Evolutionary conservation across 2,113 vertebrate genomes (phyloP).

Genomic region (Pterocles orientalis): DNA sequence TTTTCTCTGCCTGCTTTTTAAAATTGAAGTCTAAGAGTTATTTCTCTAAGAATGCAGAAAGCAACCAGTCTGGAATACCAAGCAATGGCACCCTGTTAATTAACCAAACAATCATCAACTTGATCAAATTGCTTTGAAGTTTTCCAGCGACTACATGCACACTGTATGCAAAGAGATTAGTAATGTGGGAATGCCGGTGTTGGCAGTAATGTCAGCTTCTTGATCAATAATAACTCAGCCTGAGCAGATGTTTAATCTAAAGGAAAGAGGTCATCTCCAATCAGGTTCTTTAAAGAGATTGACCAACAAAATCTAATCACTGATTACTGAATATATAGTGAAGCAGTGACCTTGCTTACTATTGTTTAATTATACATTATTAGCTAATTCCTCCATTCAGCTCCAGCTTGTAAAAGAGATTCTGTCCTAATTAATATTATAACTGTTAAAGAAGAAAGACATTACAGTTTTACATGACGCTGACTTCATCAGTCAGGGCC

Average conservation of each 20-base stretch:
- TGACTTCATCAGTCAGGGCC: not conserved
- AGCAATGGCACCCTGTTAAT: conserved; percentile 57
- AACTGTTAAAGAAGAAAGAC: not conserved
- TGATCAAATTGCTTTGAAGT: conserved; percentile 53
- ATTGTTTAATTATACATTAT: conserved; percentile 59
- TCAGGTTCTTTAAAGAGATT: conserved; percentile 68
- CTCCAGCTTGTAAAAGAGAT: conserved; percentile 2
- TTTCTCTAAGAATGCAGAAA: not conserved
- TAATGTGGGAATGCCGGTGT: conserved; percentile 19
- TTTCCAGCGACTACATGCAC: conserved; percentile 22
- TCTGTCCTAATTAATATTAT: conserved; percentile 14
- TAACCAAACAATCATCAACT: conserved; percentile 46
- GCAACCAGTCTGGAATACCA: conserved; percentile 5
- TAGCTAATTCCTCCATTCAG: conserved; percentile 56
- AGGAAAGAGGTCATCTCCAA: conserved; percentile 74
- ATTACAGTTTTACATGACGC: not conserved
- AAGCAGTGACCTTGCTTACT: conserved; percentile 52
- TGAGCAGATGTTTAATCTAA: conserved; percentile 67
- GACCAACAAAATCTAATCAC: conserved; percentile 55
- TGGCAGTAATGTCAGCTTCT: conserved; percentile 60
- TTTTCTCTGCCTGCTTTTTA: not conserved
- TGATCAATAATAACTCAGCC: conserved; percentile 73
- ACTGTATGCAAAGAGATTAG: conserved; percentile 52
- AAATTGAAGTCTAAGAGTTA: not conserved
- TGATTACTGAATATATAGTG: conserved; percentile 62